These are phyloP conservation scores for Chloroceryle aenea DNA, from an alignment of 2,113 vertebrate species.

Conservation along the genomic window DNA sequence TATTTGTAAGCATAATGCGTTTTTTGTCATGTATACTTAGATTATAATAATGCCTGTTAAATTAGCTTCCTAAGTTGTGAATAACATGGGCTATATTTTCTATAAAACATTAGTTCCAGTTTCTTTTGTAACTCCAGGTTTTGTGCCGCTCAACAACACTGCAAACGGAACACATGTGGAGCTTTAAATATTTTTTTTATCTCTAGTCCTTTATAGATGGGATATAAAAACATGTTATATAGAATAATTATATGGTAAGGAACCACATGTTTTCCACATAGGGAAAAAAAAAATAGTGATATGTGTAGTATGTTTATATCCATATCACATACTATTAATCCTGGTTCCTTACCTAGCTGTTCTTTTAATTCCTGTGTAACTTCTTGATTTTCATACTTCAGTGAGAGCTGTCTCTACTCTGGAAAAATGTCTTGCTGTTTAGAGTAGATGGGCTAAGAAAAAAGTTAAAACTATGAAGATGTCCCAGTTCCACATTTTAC, in stretches of 20 bases:
- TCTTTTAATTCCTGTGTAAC: background rate
- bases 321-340: background rate
- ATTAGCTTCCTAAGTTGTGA: conserved; percentile 2
- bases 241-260: background rate
- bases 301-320: background rate
- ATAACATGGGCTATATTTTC: background rate
- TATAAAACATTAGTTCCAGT: background rate
- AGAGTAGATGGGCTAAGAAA: background rate
- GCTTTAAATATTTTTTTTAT: conserved; percentile 1
- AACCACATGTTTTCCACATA: conserved; percentile 10
- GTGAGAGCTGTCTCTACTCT: background rate
- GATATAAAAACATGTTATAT: background rate
- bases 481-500: background rate
- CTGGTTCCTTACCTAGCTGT: conserved; percentile 12
- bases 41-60: background rate
- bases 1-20: background rate
- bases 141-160: background rate
- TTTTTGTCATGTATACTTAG: background rate
- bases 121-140: background rate
- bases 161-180: background rate
- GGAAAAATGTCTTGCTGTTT: conserved; percentile 10
- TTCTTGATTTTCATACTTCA: conserved; percentile 7
- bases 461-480: background rate
- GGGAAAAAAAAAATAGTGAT: background rate
- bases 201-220: background rate